A percentile compares a stretch with the other conserved stretches of the same genome.
These are phyloP conservation scores for Takifugu rubripes DNA, from an alignment of 2,797 vertebrate genomes.

Conservation along the genomic window DNA sequence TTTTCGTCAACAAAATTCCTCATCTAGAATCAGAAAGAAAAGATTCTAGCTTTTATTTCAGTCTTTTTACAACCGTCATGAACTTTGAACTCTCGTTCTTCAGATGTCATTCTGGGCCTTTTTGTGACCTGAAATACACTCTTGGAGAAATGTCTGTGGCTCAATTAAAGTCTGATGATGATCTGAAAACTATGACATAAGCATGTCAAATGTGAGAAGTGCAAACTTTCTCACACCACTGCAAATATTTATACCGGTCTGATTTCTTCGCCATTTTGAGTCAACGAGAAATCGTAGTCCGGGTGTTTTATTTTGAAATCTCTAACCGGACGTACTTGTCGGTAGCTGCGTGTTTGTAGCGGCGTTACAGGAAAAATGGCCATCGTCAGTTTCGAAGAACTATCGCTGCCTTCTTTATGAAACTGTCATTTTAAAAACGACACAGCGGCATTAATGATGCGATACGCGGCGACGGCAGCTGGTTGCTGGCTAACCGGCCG, in stretches of 20 bases:
- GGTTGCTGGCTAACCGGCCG: conserved; percentile 8
- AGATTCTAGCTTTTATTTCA: too few species aligned
- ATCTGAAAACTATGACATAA: too few species aligned
- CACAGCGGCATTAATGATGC: conserved; percentile 16
- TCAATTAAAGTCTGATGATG: too few species aligned
- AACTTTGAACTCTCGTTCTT: neutral
- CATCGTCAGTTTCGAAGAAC: conserved; percentile 32
- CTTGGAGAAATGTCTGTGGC: too few species aligned
- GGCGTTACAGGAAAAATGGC: conserved; percentile 47
- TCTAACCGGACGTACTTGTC: conserved; percentile 14
- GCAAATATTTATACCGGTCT: too few species aligned
- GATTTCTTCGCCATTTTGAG: too few species aligned
- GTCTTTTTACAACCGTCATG: neutral
- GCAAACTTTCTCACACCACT: too few species aligned
- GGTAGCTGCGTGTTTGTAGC: neutral
- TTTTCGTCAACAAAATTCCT: neutral
- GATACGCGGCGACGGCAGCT: neutral
- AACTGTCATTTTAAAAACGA: conserved; percentile 7
- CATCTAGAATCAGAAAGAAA: neutral
- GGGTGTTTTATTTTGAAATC: conserved; percentile 35
- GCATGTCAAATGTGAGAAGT: too few species aligned
- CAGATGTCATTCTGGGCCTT: neutral
- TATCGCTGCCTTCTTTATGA: conserved; percentile 22
- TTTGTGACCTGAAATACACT: too few species aligned
- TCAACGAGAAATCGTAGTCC: neutral